These are phyloP conservation scores for Ramphastos sulfuratus DNA, from an alignment of 2,113 vertebrate species.

Conservation along the genomic window DNA sequence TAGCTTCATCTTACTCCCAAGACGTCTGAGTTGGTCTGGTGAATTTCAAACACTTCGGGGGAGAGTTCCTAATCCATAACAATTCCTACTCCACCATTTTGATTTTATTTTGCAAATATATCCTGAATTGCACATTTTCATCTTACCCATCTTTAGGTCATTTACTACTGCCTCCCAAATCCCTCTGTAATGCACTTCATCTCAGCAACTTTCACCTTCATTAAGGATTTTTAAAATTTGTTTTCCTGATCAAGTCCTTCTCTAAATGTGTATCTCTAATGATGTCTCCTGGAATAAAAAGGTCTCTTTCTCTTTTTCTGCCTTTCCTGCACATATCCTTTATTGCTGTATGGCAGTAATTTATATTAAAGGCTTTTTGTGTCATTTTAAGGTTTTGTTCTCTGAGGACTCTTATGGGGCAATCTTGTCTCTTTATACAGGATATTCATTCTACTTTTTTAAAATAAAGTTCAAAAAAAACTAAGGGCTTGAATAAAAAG, in stretches of 20 bases:
- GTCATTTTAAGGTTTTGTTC: background rate
- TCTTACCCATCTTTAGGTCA: background rate
- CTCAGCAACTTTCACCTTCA: background rate
- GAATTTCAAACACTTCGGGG: too few relatives aligned
- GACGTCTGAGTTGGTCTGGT: too few relatives aligned
- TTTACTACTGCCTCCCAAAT: rapidly evolving
- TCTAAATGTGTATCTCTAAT: background rate
- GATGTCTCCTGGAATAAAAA: background rate
- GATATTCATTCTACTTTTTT: background rate
- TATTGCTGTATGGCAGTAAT: background rate
- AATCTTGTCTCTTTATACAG: background rate
- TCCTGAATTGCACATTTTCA: background rate
- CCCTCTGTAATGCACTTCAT: background rate
- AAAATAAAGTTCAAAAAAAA: background rate
- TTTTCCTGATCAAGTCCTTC: background rate
- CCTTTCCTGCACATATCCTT: background rate
- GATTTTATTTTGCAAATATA: background rate
- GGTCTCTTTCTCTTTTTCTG: background rate
- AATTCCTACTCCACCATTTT: background rate
- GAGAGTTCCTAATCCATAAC: too few relatives aligned
- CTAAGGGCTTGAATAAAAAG: background rate
- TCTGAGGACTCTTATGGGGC: background rate
- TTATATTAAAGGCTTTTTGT: background rate
- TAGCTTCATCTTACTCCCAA: too few relatives aligned
- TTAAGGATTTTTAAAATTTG: background rate